Evolutionary conservation across 1,140 invertebrate species (phyloP), one percentile per base, ranked within the genome.

Genomic region (Atta colombica): DNA sequence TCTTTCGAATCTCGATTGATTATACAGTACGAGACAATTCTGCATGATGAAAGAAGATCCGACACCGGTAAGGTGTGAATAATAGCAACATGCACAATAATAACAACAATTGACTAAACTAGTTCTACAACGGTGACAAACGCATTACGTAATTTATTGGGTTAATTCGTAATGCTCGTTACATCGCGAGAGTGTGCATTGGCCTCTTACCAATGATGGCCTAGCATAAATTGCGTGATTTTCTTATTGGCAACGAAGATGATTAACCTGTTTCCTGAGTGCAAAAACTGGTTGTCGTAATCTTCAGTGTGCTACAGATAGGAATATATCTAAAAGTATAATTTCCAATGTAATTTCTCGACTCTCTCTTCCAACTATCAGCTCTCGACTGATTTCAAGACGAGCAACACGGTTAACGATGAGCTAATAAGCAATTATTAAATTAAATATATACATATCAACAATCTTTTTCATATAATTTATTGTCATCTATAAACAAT

Each of bases 41-140:
- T 35, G 60, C 10, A n/a, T 2, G 53, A 2, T 68, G 58, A 45
- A 69, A 51, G 7, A 68, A 18, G 8, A 53, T 1, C 5, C 7
- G n/a, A 0, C 39, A 25, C 28, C 74, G 3, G 16, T 18, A 25
- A 14, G 39, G 12, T 63, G 39, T 49, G 45, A 82, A 87, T 81
- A 86, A 82, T 65, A 71, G 78, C 61, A 68, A 21, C 21, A 21
- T 21, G 21, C 21, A 21, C 21, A 82, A 87, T 81, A 86, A 82
- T 65, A 71, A 69, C 61, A 68, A 87, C 80, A 87, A 87, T 87
- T 87, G 80, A 68, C 12, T 68, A 75, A 87, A 84, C 71, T 85
- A 74, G 68, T 87, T 58, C 51, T 18, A 25, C 18, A 39, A 25
- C 49, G 53, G 21, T 61, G 80, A 74, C 86, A 82, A 84, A 74